Evolutionary conservation across 1,140 invertebrate species (phyloP), one percentile per base, ranked within the genome.

Genomic region (Lanistes nyassanus): DNA sequence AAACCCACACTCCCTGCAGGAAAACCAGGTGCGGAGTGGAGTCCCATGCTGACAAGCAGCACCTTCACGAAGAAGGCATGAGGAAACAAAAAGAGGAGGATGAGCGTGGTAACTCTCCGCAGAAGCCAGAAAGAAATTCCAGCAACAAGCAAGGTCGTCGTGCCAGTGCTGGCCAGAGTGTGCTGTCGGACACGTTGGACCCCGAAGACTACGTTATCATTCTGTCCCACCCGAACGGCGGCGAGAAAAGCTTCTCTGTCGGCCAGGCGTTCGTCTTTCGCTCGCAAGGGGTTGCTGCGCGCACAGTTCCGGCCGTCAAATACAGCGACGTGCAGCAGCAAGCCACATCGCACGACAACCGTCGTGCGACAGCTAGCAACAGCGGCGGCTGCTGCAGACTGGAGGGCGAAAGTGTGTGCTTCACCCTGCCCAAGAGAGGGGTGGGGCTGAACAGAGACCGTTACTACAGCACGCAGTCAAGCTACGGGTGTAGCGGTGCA

Each of bases 181-280:
- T 47, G 9, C 9, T 9, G 9, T 2, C 42, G 19, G 2, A 2
- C 19, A 16, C 42, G 42, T 37, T 72, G 55, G 53, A 72, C 21
- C 13, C 31, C 1, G 70, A 56, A 7, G 70, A 72, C 37, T 72
- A 37, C n/a, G 37, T 72, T 3, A 55, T 56, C 70, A 62, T 72
- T 26, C 34, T 72, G 34, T 58, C 55, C 13, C 56, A 72, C 29
- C 70, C 70, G 34, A 29, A 62, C 31, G 70, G 70, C 37, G 11
- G n/a, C 11, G 36, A 72, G 70, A 72, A 72, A 19, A 26, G 55
- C 29, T 72, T 72, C 26, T 72, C 70, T 13, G 36, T 72, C n/a
- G 70, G 70, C 19, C 55, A 34, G 5, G 70, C 70, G 13, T 37
- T 55, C 37, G 21, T 60, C 19, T 47, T 3, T 47, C 42, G 5